A percentile compares a stretch with the other conserved stretches of the same genome.
Conservation (phyloP, 2,888 invertebrate species). For the Escarpia spicata region DNA sequence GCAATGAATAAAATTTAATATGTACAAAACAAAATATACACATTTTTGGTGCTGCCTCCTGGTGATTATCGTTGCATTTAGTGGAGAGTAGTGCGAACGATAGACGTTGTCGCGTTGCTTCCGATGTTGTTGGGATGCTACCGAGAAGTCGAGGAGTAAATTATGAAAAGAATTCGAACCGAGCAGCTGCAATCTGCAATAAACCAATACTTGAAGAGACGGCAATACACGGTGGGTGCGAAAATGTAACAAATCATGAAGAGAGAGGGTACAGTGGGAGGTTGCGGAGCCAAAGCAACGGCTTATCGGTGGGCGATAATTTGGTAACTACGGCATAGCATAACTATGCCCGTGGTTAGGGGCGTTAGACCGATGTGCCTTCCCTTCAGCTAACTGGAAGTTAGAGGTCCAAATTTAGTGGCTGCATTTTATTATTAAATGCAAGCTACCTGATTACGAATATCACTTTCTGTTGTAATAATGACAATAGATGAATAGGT, state of each 20-base stretch:
- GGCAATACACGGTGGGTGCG: constrained; percentile 32
- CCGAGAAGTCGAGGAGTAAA: background rate
- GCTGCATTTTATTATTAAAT: no score
- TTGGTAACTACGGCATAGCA: background rate
- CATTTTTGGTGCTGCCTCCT: background rate
- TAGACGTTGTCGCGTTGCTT: background rate
- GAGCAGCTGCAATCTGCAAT: constrained; percentile 32
- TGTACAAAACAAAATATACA: no score
- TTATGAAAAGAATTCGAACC: constrained; percentile 26
- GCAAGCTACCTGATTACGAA: no score
- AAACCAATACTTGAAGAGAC: constrained; percentile 34
- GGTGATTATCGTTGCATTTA: background rate
- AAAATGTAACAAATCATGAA: background rate
- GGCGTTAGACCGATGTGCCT: no score
- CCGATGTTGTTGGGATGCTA: background rate
- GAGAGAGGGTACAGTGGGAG: background rate
- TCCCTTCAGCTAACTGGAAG: no score
- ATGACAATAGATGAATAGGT: no score
- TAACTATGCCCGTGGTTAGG: no score
- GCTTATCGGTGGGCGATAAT: constrained; percentile 11
- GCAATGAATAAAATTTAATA: no score
- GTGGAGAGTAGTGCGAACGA: background rate
- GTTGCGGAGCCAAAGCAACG: background rate
- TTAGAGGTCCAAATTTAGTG: no score
- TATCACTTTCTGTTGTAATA: no score